Base-by-base conservation (phyloP, 2,888 invertebrate species). In the Apotomis capreana region DNA sequence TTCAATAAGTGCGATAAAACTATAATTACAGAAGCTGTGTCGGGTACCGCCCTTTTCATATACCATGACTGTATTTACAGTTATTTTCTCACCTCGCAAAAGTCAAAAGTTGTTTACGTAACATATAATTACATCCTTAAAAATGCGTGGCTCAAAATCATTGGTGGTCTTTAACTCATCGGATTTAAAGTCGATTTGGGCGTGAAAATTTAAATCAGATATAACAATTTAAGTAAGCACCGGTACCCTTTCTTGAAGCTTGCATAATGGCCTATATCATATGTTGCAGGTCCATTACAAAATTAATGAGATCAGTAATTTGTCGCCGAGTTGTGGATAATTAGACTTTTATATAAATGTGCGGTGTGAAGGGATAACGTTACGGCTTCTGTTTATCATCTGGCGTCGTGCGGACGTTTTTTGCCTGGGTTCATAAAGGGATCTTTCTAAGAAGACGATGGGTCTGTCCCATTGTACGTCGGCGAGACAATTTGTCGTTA, bases 221-320 rank as follows among this genome's bases (percentile, higher is more conserved):
- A 10, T 49, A 63, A 37, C 36, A 67, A 55, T 63, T 69, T 64
- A 73, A 61, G 63, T 60, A 67, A 69, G 71, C 74, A 68, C 73
- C 69, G 74, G 62, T 78, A 78, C 78, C 78, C 78, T 80, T 80
- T 81, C 73, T 75, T 74, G 75, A 69, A 76, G 72, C 74, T 81
- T 81, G 78, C 79, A 74, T 77, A 80, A 81, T 72, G 68, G 70
- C 74, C 74, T 74, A 74, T 75, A 76, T 75, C 76, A 77, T 73
- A 67, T 70, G 69, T 69, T 74, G 40, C 69, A 64, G 67, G 62
- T 64, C 58, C 69, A 68, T 69, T 75, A 70, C 68, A 70, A 74
- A 75, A 73, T 69, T 75, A 77, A 77, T 75, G 73, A 73, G 76
- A 74, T 74, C 77, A 76, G 74, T 77, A 76, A 77, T 79, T 78